Percentiles rank a stretch among this genome's conserved stretches.
phyloP scores from a whole-genome alignment of 2,888 invertebrate genomes.

The Pocota personata region DNA sequence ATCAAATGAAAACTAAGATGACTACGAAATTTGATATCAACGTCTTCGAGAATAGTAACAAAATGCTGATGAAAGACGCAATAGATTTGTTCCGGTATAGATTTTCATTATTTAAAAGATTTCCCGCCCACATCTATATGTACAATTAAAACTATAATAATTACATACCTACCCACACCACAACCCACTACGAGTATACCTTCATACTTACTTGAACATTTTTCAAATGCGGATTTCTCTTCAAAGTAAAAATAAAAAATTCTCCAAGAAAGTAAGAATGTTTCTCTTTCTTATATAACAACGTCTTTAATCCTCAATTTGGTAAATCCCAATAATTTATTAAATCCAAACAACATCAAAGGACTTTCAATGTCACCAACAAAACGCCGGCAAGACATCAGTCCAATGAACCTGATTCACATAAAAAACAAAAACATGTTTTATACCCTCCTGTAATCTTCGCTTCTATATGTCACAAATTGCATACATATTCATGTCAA shows the following conservation, averaged over 20 bases:
- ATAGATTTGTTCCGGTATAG: background rate
- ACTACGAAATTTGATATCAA: too few species aligned
- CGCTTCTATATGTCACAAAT: background rate
- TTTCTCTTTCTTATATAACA: background rate
- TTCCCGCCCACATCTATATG: background rate
- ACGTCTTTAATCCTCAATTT: background rate
- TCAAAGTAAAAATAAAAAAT: background rate
- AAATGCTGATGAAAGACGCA: too few species aligned
- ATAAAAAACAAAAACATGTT: background rate
- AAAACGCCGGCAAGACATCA: slow-evolving; percentile 14
- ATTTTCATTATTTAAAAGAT: background rate
- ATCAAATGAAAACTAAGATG: too few species aligned
- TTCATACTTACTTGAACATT: background rate
- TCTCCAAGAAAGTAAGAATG: background rate
- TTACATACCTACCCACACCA: background rate
- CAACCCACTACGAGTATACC: too few species aligned
- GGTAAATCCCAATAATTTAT: slow-evolving; percentile 11
- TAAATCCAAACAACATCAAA: slow-evolving; percentile 11
- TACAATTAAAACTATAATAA: background rate
- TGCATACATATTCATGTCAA: slow-evolving; percentile 27
- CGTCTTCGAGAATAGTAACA: too few species aligned
- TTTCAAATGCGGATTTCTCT: background rate
- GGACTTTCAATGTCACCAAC: slow-evolving; percentile 48
- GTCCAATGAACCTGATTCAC: slow-evolving; percentile 52
- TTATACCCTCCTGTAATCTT: background rate